Evolutionary conservation across 2,888 invertebrate genomes (phyloP), one percentile per base, ranked within the genome.

Genomic region (Metellina segmentata): DNA sequence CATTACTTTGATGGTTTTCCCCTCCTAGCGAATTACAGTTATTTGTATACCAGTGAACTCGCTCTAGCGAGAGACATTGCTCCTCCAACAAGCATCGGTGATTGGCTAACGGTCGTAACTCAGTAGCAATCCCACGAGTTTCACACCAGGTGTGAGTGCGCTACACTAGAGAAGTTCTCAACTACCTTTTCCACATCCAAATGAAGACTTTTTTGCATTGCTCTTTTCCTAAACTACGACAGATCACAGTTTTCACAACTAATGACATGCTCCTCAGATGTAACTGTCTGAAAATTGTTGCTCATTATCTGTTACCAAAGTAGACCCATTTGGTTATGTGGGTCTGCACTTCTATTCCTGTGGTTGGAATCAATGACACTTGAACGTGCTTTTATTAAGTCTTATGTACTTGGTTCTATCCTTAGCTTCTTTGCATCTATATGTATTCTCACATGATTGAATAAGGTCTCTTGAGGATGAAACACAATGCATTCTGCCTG

Each of bases 21-120:
- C 79, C 52, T 20, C 48, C 34, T n/a, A 48, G 53, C 34, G 72
- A 79, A 87, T 81, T 87, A 74, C 71, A 71, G 81, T 81, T 87
- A 87, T 81, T 87, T 81, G 78, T 69, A 51, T 48, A 77, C 20
- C 51, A 78, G 70, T 51, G 78, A 78, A 70, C 53, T 48, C 51
- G 78, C 20, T 81, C 52, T 19, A 51, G 79, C 72, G 71, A 19
- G 51, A 13, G 52, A 71, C 13, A 20, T 87, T 72, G 71, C 69
- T 53, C 9, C 19, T 34, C 34, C 11, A 20, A 49, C 61, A 34
- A 20, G 16, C 13, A 71, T 20, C 70, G 51, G 8, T 53, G 53
- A 87, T 52, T 72, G n/a, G 9, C 77, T 51, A 78, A 78, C 51
- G 77, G 51, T 74, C 34, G 4, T 34, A 34, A 34, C 34, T 74